Evolutionary conservation across 2,797 vertebrate genomes (phyloP).

Genomic region (Morus bassanus): DNA sequence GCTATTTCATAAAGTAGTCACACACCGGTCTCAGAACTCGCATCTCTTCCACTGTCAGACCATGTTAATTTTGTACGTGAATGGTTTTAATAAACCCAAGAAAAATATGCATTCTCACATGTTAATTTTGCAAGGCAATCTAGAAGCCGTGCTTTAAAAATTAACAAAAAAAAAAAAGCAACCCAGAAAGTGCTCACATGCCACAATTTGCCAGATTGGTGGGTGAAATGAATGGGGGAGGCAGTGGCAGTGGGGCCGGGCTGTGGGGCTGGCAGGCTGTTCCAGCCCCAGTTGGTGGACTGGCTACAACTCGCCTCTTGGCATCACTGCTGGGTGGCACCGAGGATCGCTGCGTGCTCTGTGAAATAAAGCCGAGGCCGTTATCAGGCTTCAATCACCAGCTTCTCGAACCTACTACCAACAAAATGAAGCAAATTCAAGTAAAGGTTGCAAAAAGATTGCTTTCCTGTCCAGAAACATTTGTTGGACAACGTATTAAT

Average conservation of each 20-base stretch:
- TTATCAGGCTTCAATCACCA: neutral
- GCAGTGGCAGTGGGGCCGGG: neutral
- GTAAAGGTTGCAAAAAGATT: neutral
- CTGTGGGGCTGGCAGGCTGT: neutral
- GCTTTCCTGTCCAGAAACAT: neutral
- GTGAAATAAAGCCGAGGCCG: accelerated
- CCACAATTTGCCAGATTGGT: neutral
- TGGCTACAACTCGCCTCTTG: neutral
- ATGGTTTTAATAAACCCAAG: neutral
- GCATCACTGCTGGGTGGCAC: neutral
- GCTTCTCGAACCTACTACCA: neutral
- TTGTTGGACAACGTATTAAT: neutral
- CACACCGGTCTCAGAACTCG: neutral
- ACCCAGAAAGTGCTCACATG: neutral
- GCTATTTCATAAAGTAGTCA: neutral
- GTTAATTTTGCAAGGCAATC: neutral
- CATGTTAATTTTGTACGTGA: neutral
- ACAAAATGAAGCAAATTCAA: neutral
- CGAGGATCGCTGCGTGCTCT: accelerated
- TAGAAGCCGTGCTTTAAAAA: neutral
- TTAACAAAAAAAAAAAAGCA: neutral
- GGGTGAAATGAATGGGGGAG: neutral
- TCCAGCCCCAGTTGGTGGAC: neutral
- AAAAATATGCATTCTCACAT: neutral
- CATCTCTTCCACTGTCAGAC: neutral